Percentiles rank a stretch among this genome's conserved stretches.
These are phyloP conservation scores for Asbolus verrucosus DNA, from an alignment of 1,140 invertebrate genomes.

Conservation along the genomic window DNA sequence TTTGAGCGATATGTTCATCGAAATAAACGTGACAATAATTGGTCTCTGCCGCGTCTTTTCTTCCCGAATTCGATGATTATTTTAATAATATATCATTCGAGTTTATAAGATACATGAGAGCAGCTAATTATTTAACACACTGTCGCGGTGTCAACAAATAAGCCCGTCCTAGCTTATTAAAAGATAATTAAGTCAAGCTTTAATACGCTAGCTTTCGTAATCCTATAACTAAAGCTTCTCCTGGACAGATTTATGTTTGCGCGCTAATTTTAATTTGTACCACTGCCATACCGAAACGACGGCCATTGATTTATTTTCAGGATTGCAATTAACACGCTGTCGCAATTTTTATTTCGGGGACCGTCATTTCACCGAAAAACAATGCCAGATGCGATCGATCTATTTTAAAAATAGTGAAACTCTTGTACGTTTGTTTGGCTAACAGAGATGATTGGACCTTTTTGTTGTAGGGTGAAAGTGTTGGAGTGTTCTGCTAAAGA, in stretches of 20 bases:
- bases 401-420: too few species aligned
- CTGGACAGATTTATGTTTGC: not conserved
- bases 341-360: not conserved
- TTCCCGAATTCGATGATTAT: not conserved
- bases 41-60: not conserved
- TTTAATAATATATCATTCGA: not conserved
- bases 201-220: slow-evolving; percentile 5
- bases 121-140: not conserved
- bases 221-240: not conserved
- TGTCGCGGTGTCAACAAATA: not conserved
- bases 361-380: not conserved
- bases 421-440: too few species aligned
- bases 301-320: not conserved
- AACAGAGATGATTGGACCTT: too few species aligned
- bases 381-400: not conserved
- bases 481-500: slow-evolving; percentile 87
- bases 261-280: not conserved
- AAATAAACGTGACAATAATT: not conserved
- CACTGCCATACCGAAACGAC: not conserved
- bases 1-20: too few species aligned
- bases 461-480: slow-evolving; percentile 74
- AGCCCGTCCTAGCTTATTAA: slow-evolving; percentile 1
- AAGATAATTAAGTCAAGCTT: slow-evolving; percentile 1
- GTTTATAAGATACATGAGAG: not conserved
- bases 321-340: not conserved